Evolutionary conservation across 1,140 invertebrate genomes (phyloP), one percentile per base, ranked within the genome.

Genomic region (Papilio dardanus): DNA sequence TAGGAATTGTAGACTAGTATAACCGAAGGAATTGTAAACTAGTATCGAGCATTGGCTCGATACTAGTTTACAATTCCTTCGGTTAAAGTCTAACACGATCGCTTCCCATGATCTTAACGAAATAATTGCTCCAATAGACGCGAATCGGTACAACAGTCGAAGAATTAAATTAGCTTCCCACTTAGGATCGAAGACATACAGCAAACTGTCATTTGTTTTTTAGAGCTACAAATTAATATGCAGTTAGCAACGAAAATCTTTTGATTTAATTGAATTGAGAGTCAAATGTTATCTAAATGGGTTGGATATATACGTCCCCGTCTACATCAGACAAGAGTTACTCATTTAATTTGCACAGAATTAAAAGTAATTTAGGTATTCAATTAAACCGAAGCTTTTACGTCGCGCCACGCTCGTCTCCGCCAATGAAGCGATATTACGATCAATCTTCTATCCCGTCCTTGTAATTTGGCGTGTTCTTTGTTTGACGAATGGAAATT

Each of bases 351-450:
- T 69, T 37, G 35, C 35, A 35, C 66, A 19, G 66, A 68, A 42
- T 69, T 69, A 69, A 69, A 69, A 69, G 67, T 40, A 35, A 69
- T 69, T 69, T 24, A 28, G n/a, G 31, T 33, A 24, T n/a, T 28
- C 19, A 35, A 37, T 69, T 24, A 69, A 37, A 37, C 35, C 19
- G 19, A 40, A 37, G 66, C 66, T 37, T 37, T 69, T 14, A 40
- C 33, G 35, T 35, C n/a, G 33, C n/a, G 65, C n/a, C 65, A 62
- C 65, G 31, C 65, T 28, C 58, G 58, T 65, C 58, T 50, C n/a
- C 19, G 21, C 16, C 35, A 69, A 69, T 69, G 21, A 69, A 69
- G 67, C 67, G 19, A 33, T 69, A 35, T 40, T n/a, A 69, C 67
- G 67, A 69, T 69, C 67, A 69, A 69, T 69, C 35, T 69, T 69